Base-by-base conservation (phyloP, 2,888 invertebrate species). In the Chironomus tentans region DNA sequence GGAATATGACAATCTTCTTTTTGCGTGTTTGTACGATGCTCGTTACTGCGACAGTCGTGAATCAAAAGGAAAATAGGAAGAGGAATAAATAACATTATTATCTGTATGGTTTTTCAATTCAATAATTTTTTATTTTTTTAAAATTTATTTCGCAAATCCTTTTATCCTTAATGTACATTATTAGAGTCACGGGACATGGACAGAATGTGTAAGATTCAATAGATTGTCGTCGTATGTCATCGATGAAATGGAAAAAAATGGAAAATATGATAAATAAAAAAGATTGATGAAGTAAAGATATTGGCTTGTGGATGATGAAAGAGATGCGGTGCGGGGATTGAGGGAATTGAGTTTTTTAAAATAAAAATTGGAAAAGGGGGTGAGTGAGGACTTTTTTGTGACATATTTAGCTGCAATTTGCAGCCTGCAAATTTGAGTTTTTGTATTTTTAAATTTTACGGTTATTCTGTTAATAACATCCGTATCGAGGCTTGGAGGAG, bases 91-190 rank as follows among this genome's bases (percentile, higher is more conserved):
- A 62, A 28, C 74, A 74, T 74, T 74, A 74, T 74, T 74, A 74
- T 74, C 74, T 74, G 68, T 74, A 74, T 68, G 74, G 74, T 74
- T 74, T 65, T 74, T 74, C 74, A 74, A 74, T 74, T 74, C 74
- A 74, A 74, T 74, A 74, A 74, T 74, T 74, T 74, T 70, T 38
- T 38, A 4, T 28, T 38, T 38, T 28, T 38, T 38, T 74, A 68
- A 74, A 74, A 74, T 74, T 74, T 74, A 74, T 74, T 74, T 74
- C 74, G 10, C 68, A 74, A 74, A 74, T 74, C 74, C 74, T 74
- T 74, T 74, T 74, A 74, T 74, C 74, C 74, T 62, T 74, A 74
- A 74, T 74, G 74, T 74, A 68, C 65, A 18, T 68, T 74, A 68
- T 73, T 73, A 28, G 72, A 56, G 56, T 50, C 38, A 18, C 12